Evolutionary conservation across 2,797 vertebrate species (phyloP).

Genomic region (Centropyge bicolor): DNA sequence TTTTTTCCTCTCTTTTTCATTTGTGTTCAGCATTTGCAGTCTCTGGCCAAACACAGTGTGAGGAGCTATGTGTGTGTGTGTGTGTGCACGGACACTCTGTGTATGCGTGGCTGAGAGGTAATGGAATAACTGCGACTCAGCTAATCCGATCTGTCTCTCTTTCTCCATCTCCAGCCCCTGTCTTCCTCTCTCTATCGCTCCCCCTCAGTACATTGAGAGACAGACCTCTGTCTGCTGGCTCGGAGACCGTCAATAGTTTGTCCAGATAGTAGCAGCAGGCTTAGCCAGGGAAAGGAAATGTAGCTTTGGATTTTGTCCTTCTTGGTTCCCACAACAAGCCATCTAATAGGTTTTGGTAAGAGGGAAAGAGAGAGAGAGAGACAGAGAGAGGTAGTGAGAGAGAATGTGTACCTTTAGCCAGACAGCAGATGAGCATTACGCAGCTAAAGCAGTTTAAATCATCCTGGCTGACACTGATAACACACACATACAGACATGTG

Average conservation of each 20-base stretch:
- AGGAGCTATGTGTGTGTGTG: constrained; percentile 9
- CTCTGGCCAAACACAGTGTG: constrained; percentile 37
- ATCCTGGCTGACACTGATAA: constrained; percentile 55
- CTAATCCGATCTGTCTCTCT: constrained; percentile 76
- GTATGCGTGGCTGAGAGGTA: constrained; percentile 62
- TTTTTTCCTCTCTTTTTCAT: constrained; percentile 28
- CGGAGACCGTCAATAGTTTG: constrained; percentile 70
- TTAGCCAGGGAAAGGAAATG: constrained; percentile 75
- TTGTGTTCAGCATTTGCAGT: constrained; percentile 45
- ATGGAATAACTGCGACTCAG: constrained; percentile 76
- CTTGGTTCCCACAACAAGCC: constrained; percentile 57
- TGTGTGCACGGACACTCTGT: constrained; percentile 13
- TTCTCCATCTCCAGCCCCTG: constrained; percentile 63
- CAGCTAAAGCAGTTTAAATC: constrained; percentile 50
- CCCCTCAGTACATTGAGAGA: constrained; percentile 66
- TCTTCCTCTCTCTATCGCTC: constrained; percentile 64
- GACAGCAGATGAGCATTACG: constrained; percentile 44
- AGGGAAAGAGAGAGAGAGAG: constrained; percentile 11
- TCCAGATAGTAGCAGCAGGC: constrained; percentile 75
- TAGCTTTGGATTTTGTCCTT: constrained; percentile 66
- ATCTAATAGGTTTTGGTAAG: constrained; percentile 56
- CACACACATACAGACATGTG: constrained; percentile 3
- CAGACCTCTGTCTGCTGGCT: constrained; percentile 70
- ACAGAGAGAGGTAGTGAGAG: constrained; percentile 6
- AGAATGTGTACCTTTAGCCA: constrained; percentile 28